Percentiles rank a stretch among this genome's conserved stretches.
phyloP scores from a whole-genome alignment of 2,888 invertebrate genomes.

The Hydropsyche betteni region DNA sequence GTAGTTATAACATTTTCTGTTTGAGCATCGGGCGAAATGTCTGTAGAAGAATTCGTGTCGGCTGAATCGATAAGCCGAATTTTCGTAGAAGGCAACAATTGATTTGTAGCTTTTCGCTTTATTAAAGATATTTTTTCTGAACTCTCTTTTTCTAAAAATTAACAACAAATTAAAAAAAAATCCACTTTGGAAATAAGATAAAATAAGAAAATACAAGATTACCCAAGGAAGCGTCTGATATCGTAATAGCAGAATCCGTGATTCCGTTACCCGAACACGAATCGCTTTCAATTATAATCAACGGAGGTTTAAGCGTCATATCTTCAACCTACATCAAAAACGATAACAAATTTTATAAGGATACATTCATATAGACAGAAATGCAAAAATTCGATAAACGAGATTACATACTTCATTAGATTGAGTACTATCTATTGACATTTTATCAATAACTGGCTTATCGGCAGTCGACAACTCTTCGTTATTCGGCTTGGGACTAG shows the following conservation, averaged over 20 bases:
- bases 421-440: too few species aligned
- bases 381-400: too few species aligned
- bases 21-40: neutral
- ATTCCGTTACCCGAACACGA: neutral
- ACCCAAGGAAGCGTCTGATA: constrained; percentile 1
- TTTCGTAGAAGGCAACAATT: neutral
- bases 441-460: too few species aligned
- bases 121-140: neutral
- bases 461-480: too few species aligned
- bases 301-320: constrained; percentile 25
- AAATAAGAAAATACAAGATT: neutral
- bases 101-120: constrained; percentile 8
- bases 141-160: neutral
- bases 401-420: too few species aligned
- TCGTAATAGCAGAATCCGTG: constrained; percentile 32
- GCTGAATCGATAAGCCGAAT: neutral
- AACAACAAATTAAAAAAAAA: neutral
- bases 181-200: too few species aligned
- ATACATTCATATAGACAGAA: too few species aligned
- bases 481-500: neutral
- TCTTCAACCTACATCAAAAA: constrained; percentile 43
- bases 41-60: neutral
- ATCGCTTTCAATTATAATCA: constrained; percentile 45
- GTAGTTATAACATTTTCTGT: neutral
- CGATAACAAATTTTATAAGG: neutral